Conservation (phyloP, 2,113 vertebrate species). For the Xiphophorus maculatus region DNA sequence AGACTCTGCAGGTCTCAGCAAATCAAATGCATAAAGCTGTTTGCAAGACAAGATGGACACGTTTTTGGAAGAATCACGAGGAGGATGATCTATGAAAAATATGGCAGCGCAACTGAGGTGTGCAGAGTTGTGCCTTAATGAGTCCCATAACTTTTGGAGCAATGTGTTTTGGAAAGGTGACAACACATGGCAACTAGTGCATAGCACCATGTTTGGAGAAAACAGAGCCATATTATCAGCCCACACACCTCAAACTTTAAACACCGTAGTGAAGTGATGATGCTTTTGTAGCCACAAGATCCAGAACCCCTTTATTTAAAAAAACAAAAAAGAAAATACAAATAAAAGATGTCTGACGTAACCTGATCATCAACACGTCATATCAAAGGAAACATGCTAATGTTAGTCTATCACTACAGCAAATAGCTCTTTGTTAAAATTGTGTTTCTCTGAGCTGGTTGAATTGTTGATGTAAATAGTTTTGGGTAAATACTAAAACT, state of each 20-base stretch:
- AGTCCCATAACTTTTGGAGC: too few relatives aligned
- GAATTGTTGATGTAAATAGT: neutral
- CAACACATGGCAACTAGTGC: neutral
- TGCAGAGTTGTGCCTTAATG: neutral
- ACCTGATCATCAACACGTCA: neutral
- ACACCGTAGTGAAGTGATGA: neutral
- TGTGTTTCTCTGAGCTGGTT: neutral
- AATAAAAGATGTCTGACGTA: neutral
- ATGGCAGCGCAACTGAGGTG: neutral
- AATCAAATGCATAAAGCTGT: neutral
- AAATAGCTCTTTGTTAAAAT: neutral
- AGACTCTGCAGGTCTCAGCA: neutral
- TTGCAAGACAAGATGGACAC: too few relatives aligned
- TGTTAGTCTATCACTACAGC: neutral
- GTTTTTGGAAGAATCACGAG: neutral
- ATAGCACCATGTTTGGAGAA: neutral
- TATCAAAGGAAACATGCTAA: neutral
- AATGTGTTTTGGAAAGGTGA: neutral
- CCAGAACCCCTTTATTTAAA: too few relatives aligned
- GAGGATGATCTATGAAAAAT: neutral
- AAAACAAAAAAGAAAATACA: neutral
- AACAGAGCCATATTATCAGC: neutral
- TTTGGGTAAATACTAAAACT: neutral
- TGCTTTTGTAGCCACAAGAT: neutral
- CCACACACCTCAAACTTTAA: neutral